Conservation (phyloP, 35 echinoderm and acorn worm genomes). For the Stichopus chloronotus region DNA sequence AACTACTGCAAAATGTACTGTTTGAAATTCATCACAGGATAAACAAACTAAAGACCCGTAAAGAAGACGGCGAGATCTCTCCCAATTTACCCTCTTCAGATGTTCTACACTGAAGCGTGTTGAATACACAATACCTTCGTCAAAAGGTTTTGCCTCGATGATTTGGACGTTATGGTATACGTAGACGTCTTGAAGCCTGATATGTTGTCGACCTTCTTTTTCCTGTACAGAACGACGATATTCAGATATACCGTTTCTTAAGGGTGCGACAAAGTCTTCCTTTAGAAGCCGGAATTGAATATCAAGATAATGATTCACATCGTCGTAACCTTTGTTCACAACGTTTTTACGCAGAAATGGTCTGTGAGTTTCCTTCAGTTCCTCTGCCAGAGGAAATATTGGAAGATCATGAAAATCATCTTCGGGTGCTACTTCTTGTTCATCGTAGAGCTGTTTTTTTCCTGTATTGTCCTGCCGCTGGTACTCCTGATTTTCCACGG, state of each 20-base stretch:
- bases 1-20: constrained; percentile 81
- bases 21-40: constrained; percentile 79
- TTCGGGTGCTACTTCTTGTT: constrained; percentile 53
- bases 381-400: constrained; percentile 80
- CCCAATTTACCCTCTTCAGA: constrained; percentile 68
- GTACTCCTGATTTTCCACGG: constrained; percentile 8
- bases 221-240: constrained; percentile 50
- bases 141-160: constrained; percentile 52
- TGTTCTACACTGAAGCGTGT: constrained; percentile 60
- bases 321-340: constrained; percentile 57
- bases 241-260: constrained; percentile 76
- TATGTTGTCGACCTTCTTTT: constrained; percentile 40
- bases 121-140: constrained; percentile 63
- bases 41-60: constrained; percentile 89
- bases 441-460: not conserved
- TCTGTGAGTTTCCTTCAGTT: constrained; percentile 52
- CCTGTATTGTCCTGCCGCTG: not conserved
- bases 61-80: constrained; percentile 67
- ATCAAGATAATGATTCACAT: constrained; percentile 81
- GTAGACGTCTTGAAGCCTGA: constrained; percentile 61
- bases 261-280: constrained; percentile 89
- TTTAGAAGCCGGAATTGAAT: constrained; percentile 85
- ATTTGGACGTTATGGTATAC: constrained; percentile 75
- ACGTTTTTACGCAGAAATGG: constrained; percentile 64
- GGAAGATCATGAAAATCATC: constrained; percentile 69